Base-by-base conservation (phyloP, 2,888 invertebrate genomes). In the Parthenolecanium corni region DNA sequence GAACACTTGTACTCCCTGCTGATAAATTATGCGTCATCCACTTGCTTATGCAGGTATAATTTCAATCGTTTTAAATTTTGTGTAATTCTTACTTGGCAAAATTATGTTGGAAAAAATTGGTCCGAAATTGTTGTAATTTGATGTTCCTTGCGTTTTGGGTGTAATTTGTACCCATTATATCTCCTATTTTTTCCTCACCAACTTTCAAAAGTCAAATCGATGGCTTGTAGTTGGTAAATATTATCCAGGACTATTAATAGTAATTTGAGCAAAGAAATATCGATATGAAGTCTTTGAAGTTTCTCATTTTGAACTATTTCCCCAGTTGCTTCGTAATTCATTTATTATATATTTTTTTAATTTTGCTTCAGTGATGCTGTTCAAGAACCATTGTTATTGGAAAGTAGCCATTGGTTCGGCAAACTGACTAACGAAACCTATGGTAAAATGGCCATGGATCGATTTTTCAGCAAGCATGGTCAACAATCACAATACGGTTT, bases 401-500 rank as follows among this genome's bases (percentile, higher is more conserved):
- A 62, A 25, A 52, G 87, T 75, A 77, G 90, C 21, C 85, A 84
- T 69, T 92, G 90, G 70, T 86, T 93, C 82, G 90, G 91, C 72
- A 84, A 84, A 70, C 82, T 91, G 67, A 73, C 94, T 21, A 91
- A 92, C 61, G 87, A 87, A 66, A 80, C 85, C 0, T 81, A 86
- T 0, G 92, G 91, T 0, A 80, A 86, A 66, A 80, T 83, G 69
- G 92, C 93, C 0, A 80, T 92, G 70, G 85, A 89, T 69, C 80
- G 81, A 64, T 90, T 92, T 70, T 92, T 92, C 70, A 53, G 38
- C 31, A 44, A 54, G 21, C 63, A 63, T 38, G 81, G 79, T 2
- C 77, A 66, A 38, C 76, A 80, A 1, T 80, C 82, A 0, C 78
- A 79, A 24, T 82, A 81, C 69, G 83, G 84, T 65, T 78, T 93